Evolutionary conservation across 2,113 vertebrate species (phyloP).

Genomic region (Saccopteryx leptura): DNA sequence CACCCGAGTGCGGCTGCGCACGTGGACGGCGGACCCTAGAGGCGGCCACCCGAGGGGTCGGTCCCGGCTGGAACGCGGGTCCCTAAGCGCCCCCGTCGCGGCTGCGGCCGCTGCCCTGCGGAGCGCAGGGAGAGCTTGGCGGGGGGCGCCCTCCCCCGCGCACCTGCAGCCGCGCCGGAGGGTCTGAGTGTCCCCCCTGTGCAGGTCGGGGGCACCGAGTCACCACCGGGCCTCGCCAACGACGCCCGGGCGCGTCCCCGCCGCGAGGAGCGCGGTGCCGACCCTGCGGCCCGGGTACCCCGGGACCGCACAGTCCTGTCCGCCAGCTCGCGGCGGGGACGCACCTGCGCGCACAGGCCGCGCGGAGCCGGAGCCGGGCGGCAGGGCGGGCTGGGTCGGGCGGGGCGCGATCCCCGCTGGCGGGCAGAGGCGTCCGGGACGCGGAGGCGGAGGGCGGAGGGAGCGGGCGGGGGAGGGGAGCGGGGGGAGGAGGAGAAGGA

Average conservation of each 20-base stretch:
- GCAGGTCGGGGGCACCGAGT: neutral
- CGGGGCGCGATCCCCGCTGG: neutral
- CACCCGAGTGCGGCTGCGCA: neutral
- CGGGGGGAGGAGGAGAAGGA: neutral
- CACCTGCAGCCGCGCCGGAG: neutral
- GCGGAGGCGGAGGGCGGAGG: neutral
- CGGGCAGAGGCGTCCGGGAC: neutral
- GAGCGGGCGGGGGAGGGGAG: too few species aligned
- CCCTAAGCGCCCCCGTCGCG: neutral
- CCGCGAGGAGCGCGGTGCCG: neutral
- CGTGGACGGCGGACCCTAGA: neutral
- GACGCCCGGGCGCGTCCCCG: neutral
- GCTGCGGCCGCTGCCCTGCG: neutral
- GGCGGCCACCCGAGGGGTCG: neutral
- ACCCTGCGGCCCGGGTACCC: neutral
- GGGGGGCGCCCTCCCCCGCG: neutral
- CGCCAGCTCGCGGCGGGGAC: neutral
- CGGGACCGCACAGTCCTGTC: neutral
- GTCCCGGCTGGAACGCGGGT: neutral
- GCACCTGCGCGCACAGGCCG: neutral
- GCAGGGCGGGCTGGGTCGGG: neutral
- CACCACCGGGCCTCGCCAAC: neutral
- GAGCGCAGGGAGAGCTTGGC: too few species aligned
- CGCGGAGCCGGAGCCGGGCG: neutral
- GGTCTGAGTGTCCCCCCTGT: neutral